A percentile compares a stretch with the other conserved stretches of the same genome.
Conservation (phyloP, 35 echinoderm and acorn worm genomes). For the Ophioderma brevispina region DNA sequence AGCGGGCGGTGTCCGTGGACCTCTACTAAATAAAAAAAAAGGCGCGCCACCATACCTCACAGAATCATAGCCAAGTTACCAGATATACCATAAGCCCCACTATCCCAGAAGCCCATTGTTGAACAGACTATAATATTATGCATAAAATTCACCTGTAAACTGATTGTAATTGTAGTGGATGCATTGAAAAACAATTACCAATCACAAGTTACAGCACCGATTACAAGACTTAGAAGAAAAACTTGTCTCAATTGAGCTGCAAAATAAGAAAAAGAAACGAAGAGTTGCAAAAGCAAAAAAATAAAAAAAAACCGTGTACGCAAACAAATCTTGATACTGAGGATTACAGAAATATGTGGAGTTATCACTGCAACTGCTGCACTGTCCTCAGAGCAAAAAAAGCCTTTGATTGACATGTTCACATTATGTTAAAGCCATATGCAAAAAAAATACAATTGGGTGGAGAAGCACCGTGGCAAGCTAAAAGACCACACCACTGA, state of each 20-base stretch:
- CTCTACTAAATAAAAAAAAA: too few species aligned
- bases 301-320: not conserved
- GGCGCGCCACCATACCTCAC: too few species aligned
- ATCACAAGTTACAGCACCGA: not conserved
- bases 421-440: slow-evolving; percentile 27
- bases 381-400: slow-evolving; percentile 21
- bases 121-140: too few species aligned
- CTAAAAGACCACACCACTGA: not conserved
- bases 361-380: slow-evolving; percentile 22
- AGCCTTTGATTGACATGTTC: slow-evolving; percentile 22
- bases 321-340: not conserved
- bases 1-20: too few species aligned
- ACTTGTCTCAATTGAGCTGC: not conserved
- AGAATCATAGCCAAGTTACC: too few species aligned
- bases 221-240: not conserved
- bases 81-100: too few species aligned
- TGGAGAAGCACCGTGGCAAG: slow-evolving; percentile 9
- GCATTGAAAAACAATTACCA: slow-evolving; percentile 12
- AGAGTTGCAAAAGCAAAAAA: not conserved
- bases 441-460: slow-evolving; percentile 46
- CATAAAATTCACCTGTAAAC: slow-evolving; percentile 1
- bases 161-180: slow-evolving; percentile 35
- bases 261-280: not conserved
- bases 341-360: not conserved
- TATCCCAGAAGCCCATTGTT: too few species aligned